These are phyloP conservation scores for Capromys pilorides DNA, from an alignment of 2,797 vertebrate species.

Conservation along the genomic window DNA sequence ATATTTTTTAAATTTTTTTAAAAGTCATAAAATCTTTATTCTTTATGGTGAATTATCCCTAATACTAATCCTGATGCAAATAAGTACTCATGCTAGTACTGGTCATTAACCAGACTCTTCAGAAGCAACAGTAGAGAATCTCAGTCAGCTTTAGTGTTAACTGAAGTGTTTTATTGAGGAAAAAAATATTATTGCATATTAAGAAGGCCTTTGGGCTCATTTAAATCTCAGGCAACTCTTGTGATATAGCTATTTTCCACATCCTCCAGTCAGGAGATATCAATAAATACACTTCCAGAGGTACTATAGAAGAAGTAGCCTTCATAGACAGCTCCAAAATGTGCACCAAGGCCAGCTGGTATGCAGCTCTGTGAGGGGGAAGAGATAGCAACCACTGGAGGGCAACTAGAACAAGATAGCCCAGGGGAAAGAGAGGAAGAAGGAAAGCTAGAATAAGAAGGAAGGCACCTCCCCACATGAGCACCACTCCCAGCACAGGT, in stretches of 20 bases:
- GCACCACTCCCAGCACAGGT: not conserved
- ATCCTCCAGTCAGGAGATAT: not conserved
- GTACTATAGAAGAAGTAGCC: no score
- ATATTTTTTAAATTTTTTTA: not conserved
- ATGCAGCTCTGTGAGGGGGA: not conserved
- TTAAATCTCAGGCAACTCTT: conserved; percentile 43
- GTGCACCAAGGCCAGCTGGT: not conserved
- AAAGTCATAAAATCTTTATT: conserved; percentile 33
- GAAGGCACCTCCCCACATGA: not conserved
- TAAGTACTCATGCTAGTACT: not conserved
- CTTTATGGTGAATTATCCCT: not conserved
- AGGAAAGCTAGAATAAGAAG: not conserved
- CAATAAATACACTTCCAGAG: not conserved
- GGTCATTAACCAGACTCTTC: not conserved
- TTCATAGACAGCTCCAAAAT: not conserved
- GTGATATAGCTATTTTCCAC: not conserved
- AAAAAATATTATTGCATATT: not conserved
- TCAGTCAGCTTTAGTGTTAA: conserved; percentile 31
- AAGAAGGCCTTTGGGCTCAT: not conserved
- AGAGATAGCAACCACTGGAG: not conserved
- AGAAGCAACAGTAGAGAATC: conserved; percentile 41
- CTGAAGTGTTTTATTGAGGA: conserved; percentile 26
- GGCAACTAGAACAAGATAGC: not conserved
- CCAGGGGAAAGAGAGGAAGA: not conserved
- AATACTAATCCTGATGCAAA: not conserved